Evolutionary conservation across 2,797 vertebrate species (phyloP), one percentile per base, ranked within the genome.

Genomic region (Mus spretus): DNA sequence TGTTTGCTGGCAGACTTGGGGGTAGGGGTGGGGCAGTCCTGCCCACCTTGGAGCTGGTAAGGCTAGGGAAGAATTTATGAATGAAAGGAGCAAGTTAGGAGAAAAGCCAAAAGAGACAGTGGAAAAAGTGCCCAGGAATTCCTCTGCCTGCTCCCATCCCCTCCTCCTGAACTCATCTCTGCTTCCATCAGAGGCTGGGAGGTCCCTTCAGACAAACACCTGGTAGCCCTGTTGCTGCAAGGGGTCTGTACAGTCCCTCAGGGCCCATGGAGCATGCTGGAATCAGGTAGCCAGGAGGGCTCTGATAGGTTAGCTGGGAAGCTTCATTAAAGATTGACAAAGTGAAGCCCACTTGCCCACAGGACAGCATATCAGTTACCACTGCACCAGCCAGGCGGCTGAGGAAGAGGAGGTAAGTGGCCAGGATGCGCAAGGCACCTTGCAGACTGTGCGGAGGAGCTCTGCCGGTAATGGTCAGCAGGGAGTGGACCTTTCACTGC

Each of bases 401-500:
- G 88, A 14, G 9, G 93, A 93, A 91, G 86, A 96, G 97, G 97
- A 84, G 98, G 98, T 98, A 94, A 97, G 98, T 94, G 92, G 97
- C 95, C 96, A 97, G 98, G 98, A 98, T 98, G 98, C 97, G 85
- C 94, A 97, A 79, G 65, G 96, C 28, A 85, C 97, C 93, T 90
- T 94, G 94, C 82, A 89, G 95, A 95, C 97, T 61, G 93, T n/a
- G 94, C 98, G 97, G 89, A 53, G 97, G 95, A 98, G 96, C 94
- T 78, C 96, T 72, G 90, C 97, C 70, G 98, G 98, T 98, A 97
- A 99, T 99, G 99, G 98, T 99, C 98, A 99, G 99, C 99, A 98
- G 99, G 98, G 99, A 99, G 98, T 99, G 99, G 99, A 97, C 99
- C 97, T 99, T 99, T 98, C 99, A 99, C 98, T 99, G 99, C 98